A percentile compares a stretch with the other conserved stretches of the same genome.
These are phyloP conservation scores for Pseudocheirus occidentalis DNA, from an alignment of 2,797 vertebrate genomes.

Conservation along the genomic window DNA sequence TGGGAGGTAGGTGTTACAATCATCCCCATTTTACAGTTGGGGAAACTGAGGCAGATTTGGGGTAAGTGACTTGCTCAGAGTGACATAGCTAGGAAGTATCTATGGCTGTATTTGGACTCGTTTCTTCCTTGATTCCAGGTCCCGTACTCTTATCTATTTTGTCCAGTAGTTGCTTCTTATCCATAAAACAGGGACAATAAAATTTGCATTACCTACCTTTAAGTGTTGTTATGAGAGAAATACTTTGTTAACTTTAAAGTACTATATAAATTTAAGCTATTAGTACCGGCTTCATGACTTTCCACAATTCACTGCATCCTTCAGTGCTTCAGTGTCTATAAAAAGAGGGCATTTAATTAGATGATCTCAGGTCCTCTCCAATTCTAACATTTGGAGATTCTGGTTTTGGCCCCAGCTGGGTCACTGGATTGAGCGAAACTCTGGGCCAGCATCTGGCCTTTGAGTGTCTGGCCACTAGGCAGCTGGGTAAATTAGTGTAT, in stretches of 20 bases:
- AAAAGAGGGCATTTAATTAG: neutral
- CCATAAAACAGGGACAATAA: neutral
- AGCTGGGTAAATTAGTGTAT: neutral
- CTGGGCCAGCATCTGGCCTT: neutral
- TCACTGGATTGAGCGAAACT: neutral
- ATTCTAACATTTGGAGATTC: neutral
- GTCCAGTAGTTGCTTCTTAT: neutral
- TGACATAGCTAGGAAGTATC: neutral
- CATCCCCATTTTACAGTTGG: neutral
- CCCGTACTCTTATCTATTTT: neutral
- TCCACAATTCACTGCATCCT: neutral
- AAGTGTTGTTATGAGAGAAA: neutral
- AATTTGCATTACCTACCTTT: neutral
- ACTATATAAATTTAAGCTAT: neutral
- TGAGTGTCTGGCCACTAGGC: neutral
- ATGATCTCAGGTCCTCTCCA: neutral
- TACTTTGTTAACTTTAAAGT: neutral
- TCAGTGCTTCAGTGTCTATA: neutral
- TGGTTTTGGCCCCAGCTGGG: neutral
- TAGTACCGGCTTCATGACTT: neutral
- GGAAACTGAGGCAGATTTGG: slow-evolving; percentile 4
- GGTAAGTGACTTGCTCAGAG: neutral
- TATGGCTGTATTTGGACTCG: neutral
- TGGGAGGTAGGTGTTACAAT: neutral
- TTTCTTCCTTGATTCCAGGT: neutral